Conservation (phyloP, 2,888 invertebrate species). For the Athripsodes cinereus region DNA sequence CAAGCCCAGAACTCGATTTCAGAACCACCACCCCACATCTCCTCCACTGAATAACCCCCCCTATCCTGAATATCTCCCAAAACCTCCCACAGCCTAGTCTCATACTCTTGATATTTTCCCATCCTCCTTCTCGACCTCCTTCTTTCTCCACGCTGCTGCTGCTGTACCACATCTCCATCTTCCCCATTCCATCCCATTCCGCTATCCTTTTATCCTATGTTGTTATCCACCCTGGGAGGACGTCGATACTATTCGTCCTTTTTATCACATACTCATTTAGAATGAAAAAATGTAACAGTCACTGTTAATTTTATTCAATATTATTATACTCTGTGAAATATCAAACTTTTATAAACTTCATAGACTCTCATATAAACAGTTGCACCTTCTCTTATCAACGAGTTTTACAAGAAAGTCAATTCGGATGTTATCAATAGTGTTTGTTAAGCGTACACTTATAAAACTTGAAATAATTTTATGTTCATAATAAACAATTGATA, state of each 20-base stretch:
- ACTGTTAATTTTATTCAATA: not conserved
- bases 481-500: too few species aligned
- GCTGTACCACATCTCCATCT: not conserved
- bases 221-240: slow-evolving; percentile 4
- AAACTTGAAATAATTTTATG: too few species aligned
- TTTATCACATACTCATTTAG: slow-evolving; percentile 15
- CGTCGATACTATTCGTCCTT: slow-evolving; percentile 23
- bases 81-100: not conserved
- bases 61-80: not conserved
- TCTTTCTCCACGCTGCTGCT: not conserved
- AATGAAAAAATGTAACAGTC: not conserved
- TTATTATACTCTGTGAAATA: too few species aligned
- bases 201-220: not conserved
- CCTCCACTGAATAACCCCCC: not conserved
- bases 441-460: too few species aligned
- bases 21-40: too few species aligned
- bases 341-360: too few species aligned
- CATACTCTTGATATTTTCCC: not conserved
- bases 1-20: not conserved
- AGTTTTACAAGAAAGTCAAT: too few species aligned
- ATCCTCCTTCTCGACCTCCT: too few species aligned
- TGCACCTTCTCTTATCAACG: too few species aligned
- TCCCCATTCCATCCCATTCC: not conserved
- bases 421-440: too few species aligned
- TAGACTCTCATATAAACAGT: too few species aligned